These are phyloP conservation scores for Caretta caretta DNA, from an alignment of 2,113 vertebrate genomes.

Conservation along the genomic window DNA sequence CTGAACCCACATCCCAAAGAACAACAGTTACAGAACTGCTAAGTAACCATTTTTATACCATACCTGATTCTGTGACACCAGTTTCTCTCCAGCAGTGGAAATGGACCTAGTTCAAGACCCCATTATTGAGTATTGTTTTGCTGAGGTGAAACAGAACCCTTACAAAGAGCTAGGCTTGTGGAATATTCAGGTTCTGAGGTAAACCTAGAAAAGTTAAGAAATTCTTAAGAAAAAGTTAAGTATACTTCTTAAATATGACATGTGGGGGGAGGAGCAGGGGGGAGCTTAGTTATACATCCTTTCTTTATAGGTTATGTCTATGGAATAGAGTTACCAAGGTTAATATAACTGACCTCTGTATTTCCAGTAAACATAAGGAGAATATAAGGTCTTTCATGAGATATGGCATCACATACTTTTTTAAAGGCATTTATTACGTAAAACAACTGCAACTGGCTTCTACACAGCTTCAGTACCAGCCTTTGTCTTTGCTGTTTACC, in stretches of 20 bases:
- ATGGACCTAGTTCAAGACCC: not conserved
- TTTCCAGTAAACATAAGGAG: too few relatives aligned
- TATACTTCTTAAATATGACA: too few relatives aligned
- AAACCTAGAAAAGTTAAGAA: not conserved
- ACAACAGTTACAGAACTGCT: too few relatives aligned
- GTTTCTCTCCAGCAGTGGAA: not conserved
- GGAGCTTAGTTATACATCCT: too few relatives aligned
- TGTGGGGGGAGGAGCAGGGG: too few relatives aligned
- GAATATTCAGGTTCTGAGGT: not conserved
- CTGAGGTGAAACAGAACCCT: not conserved
- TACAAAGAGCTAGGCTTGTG: not conserved
- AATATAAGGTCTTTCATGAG: too few relatives aligned
- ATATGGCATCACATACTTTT: too few relatives aligned
- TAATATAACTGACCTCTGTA: too few relatives aligned
- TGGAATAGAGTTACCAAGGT: too few relatives aligned
- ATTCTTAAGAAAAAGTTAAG: not conserved
- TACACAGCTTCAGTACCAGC: not conserved
- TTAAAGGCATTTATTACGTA: too few relatives aligned
- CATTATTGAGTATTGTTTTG: not conserved
- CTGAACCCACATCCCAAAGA: too few relatives aligned
- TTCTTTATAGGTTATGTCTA: too few relatives aligned
- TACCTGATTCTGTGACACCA: not conserved
- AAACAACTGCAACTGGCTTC: not conserved
- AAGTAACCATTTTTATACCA: not conserved
- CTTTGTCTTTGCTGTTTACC: not conserved